Evolutionary conservation across 2,888 invertebrate genomes (phyloP).

Genomic region (Volucella inanis): DNA sequence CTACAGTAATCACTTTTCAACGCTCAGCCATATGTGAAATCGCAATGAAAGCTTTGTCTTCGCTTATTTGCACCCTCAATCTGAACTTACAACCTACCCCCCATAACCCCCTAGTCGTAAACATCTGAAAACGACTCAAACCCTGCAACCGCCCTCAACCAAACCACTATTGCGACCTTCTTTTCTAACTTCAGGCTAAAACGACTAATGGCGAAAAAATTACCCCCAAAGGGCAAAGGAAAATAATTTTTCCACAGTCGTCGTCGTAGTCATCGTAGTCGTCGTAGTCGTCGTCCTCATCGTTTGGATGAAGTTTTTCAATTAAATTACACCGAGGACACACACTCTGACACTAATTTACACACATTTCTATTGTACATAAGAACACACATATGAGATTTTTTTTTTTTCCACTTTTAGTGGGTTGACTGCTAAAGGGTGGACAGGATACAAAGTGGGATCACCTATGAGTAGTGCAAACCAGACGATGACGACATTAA

Average conservation of each 20-base stretch:
- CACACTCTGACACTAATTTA: neutral
- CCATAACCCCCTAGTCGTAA: neutral
- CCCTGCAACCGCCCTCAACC: neutral
- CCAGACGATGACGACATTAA: conserved; percentile 35
- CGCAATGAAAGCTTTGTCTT: conserved; percentile 70
- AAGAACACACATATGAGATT: conserved; percentile 1
- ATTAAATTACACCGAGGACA: conserved; percentile 68
- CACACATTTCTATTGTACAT: no score
- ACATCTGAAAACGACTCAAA: no score
- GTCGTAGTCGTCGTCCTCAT: no score
- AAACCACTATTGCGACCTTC: neutral
- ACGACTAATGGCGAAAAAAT: conserved; percentile 67
- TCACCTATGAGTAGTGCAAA: conserved; percentile 21
- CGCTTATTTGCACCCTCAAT: conserved; percentile 64
- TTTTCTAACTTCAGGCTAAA: conserved; percentile 39
- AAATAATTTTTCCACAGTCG: conserved; percentile 62
- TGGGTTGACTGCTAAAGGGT: neutral
- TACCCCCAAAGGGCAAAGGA: conserved; percentile 51
- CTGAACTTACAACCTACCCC: conserved; percentile 50
- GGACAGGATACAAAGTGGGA: conserved; percentile 34
- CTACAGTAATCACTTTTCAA: conserved; percentile 65
- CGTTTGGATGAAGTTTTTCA: conserved; percentile 70
- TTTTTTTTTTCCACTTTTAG: neutral
- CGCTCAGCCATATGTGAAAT: conserved; percentile 73
- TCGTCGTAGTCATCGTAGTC: neutral